phyloP scores from a whole-genome alignment of 2,888 invertebrate species.

The Drosophila multiciliata region DNA sequence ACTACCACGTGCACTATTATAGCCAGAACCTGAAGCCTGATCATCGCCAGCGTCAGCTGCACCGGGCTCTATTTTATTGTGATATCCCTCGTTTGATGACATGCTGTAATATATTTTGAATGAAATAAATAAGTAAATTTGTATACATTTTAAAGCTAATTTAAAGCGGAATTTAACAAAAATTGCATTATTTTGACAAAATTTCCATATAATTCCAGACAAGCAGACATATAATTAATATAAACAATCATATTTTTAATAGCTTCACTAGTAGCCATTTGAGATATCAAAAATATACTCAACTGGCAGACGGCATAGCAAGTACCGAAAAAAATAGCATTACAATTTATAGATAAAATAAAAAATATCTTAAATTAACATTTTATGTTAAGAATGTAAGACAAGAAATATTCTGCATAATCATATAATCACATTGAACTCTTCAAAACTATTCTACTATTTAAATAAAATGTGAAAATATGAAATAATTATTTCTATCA shows the following conservation, averaged over 20 bases:
- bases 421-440: not conserved
- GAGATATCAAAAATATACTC: not conserved
- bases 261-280: constrained; percentile 15
- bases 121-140: not conserved
- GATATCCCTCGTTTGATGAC: constrained; percentile 81
- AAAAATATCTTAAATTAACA: not conserved
- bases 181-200: constrained; percentile 1
- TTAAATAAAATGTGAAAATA: not conserved
- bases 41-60: constrained; percentile 54
- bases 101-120: constrained; percentile 56
- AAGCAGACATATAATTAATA: constrained; percentile 26
- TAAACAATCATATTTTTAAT: constrained; percentile 10
- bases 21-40: constrained; percentile 48
- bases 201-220: constrained; percentile 15
- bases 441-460: not conserved
- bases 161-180: not conserved
- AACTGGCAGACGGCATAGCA: constrained; percentile 1
- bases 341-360: not conserved
- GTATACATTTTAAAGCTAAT: constrained; percentile 1
- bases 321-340: not conserved
- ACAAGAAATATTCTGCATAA: not conserved
- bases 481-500: not conserved
- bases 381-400: constrained; percentile 9
- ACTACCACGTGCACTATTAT: constrained; percentile 37
- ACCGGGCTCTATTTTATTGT: constrained; percentile 69